Evolutionary conservation across 2,888 invertebrate species (phyloP).

Genomic region (Cecidostiba fungosa): DNA sequence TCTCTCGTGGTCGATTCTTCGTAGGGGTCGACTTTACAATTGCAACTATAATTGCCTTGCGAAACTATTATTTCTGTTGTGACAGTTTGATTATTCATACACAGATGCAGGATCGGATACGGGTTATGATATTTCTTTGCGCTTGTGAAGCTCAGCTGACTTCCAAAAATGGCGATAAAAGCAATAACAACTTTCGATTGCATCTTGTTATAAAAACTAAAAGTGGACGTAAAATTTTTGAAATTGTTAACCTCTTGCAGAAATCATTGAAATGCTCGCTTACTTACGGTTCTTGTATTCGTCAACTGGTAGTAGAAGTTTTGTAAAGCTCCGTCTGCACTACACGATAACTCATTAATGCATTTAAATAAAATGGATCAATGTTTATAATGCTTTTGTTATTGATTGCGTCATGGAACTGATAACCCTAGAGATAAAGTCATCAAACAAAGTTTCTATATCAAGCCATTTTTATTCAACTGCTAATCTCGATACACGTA

Average conservation of each 20-base stretch:
- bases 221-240: neutral
- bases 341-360: neutral
- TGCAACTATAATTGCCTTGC: neutral
- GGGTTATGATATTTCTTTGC: neutral
- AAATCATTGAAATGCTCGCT: neutral
- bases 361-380: neutral
- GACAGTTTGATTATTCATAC: slow-evolving; percentile 29
- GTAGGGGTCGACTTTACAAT: neutral
- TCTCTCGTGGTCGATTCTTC: slow-evolving; percentile 46
- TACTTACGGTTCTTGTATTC: neutral
- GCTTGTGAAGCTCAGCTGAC: neutral
- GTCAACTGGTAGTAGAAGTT: neutral
- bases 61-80: neutral
- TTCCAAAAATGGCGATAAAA: neutral
- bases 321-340: neutral
- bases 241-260: neutral
- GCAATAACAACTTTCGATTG: neutral
- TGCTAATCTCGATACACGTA: no score
- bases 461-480: neutral
- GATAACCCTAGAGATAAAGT: neutral
- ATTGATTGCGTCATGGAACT: neutral
- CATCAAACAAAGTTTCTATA: neutral
- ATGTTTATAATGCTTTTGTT: neutral
- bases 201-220: neutral
- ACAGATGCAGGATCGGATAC: slow-evolving; percentile 33